Percentiles rank a stretch among this genome's conserved stretches.
Conservation (phyloP, 2,888 invertebrate genomes). For the Cartodere bifasciata region DNA sequence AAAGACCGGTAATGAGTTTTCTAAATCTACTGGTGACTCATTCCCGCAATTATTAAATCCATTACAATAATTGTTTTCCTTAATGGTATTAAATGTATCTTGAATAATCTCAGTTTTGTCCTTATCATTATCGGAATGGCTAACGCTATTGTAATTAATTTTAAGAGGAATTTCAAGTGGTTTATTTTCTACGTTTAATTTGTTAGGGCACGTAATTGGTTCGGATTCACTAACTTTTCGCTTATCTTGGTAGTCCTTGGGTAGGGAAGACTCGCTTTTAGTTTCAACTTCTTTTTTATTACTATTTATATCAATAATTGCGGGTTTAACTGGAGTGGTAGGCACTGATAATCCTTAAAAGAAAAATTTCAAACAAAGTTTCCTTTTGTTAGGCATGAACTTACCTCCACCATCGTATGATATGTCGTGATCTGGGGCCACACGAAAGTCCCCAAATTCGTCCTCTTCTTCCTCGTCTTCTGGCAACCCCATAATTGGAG, state of each 20-base stretch:
- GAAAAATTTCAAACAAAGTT: conserved; percentile 4
- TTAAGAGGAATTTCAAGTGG: too few species aligned
- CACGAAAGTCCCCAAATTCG: conserved; percentile 50
- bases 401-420: conserved; percentile 31
- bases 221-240: conserved; percentile 19
- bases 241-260: conserved; percentile 26
- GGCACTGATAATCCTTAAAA: conserved; percentile 16
- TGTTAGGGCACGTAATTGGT: too few species aligned
- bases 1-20: too few species aligned
- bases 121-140: too few species aligned
- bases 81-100: too few species aligned
- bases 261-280: conserved; percentile 9
- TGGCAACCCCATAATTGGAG: conserved; percentile 37
- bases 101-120: too few species aligned
- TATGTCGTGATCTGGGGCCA: conserved; percentile 29
- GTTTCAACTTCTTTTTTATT: conserved; percentile 12
- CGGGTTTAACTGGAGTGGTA: conserved; percentile 13
- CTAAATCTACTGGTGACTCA: too few species aligned
- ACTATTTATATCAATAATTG: conserved; percentile 13
- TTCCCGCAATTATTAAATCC: too few species aligned
- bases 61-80: too few species aligned
- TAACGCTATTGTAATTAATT: too few species aligned
- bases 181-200: too few species aligned
- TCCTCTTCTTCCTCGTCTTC: conserved; percentile 40
- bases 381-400: conserved; percentile 3